A percentile compares a stretch with the other conserved stretches of the same genome.
Conservation (phyloP, 2,888 invertebrate genomes). For the Chymomyza procnemis region DNA sequence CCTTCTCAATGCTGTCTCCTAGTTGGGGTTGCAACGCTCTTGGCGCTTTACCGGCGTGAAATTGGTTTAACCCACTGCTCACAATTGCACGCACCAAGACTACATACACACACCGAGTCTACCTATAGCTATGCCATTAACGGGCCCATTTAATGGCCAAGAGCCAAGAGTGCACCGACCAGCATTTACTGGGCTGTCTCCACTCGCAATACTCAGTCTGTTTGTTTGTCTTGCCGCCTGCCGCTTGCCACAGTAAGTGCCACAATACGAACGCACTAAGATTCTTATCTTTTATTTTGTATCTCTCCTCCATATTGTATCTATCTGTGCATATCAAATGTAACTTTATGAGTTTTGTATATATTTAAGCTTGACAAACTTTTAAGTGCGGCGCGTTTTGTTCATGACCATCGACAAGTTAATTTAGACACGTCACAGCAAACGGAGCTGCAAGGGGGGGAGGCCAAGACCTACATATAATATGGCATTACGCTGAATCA, state of each 20-base stretch:
- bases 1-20: slow-evolving; percentile 44
- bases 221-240: background rate
- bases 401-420: background rate
- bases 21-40: slow-evolving; percentile 63
- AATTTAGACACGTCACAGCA: background rate
- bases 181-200: background rate
- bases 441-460: background rate
- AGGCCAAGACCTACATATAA: no score
- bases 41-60: slow-evolving; percentile 73
- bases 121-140: background rate
- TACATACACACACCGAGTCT: background rate
- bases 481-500: no score
- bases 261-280: background rate
- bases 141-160: background rate
- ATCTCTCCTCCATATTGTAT: background rate
- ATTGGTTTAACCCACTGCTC: slow-evolving; percentile 75
- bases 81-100: slow-evolving; percentile 64
- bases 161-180: background rate
- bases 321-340: background rate
- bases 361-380: background rate
- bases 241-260: background rate
- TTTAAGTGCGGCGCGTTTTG: background rate
- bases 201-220: background rate
- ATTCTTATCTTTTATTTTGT: background rate
- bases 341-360: background rate